These are phyloP conservation scores for Blennius ocellaris DNA, from an alignment of 2,113 vertebrate species.

Conservation along the genomic window DNA sequence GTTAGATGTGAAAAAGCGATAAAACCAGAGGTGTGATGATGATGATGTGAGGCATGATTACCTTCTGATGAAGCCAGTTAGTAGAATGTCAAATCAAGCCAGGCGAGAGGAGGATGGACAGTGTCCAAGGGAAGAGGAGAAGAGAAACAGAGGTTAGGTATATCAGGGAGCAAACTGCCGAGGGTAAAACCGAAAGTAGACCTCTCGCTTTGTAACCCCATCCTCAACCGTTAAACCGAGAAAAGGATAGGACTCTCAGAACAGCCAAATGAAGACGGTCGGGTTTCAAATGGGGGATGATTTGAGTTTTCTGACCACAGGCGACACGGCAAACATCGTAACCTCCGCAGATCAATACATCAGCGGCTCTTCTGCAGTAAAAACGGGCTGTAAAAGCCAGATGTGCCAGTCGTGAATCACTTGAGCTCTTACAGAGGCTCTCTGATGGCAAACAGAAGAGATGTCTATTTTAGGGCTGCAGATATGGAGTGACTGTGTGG, in stretches of 20 bases:
- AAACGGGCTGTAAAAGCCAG: slow-evolving; percentile 27
- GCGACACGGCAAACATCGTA: neutral
- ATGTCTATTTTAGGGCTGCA: slow-evolving; percentile 46
- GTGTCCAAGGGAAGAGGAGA: slow-evolving; percentile 76
- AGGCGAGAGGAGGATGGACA: slow-evolving; percentile 78
- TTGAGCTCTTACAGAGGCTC: slow-evolving; percentile 1
- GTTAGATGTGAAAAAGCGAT: slow-evolving; percentile 69
- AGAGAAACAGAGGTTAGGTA: slow-evolving; percentile 74
- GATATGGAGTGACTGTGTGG: slow-evolving; percentile 33
- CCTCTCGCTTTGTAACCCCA: slow-evolving; percentile 49
- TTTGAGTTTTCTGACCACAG: slow-evolving; percentile 22
- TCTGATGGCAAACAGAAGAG: slow-evolving; percentile 28
- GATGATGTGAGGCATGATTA: slow-evolving; percentile 83
- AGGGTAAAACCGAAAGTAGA: slow-evolving; percentile 61
- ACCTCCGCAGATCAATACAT: slow-evolving; percentile 1
- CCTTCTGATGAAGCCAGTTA: slow-evolving; percentile 90
- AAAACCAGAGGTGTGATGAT: slow-evolving; percentile 57
- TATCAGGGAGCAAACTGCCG: slow-evolving; percentile 49
- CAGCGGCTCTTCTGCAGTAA: neutral
- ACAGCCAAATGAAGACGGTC: slow-evolving; percentile 22
- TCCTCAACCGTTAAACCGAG: slow-evolving; percentile 30
- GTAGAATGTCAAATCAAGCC: slow-evolving; percentile 80
- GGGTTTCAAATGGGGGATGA: slow-evolving; percentile 36
- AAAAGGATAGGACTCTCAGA: slow-evolving; percentile 14
- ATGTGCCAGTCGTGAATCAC: slow-evolving; percentile 20